Base-by-base conservation (phyloP, 2,888 invertebrate genomes). In the Eurytoma californica region DNA sequence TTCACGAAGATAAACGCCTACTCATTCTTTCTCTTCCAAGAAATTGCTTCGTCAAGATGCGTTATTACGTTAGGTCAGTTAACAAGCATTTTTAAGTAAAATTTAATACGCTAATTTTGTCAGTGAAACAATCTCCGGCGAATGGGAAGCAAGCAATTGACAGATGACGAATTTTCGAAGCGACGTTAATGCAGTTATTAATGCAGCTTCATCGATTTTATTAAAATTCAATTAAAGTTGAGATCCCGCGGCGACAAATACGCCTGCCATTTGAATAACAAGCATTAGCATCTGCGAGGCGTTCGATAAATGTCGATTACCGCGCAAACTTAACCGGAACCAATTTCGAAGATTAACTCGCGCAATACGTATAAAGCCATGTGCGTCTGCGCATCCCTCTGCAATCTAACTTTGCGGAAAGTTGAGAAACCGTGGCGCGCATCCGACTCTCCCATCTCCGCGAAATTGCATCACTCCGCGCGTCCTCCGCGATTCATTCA, bases 321-420 rank as follows among this genome's bases (percentile, higher is more conserved):
- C 14, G 30, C 49, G 66, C 24, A 14, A 57, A 57, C 14, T 60
- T 66, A 74, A 16, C n/a, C 65, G 51, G 12, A 53, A 51, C 39
- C 57, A 49, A 47, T 51, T 24, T 57, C 30, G 9, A 28, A 67
- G 58, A 66, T 58, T 57, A 74, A 49, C 14, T 0, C 4, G 39
- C 39, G 60, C 61, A 51, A 28, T 18, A 60, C n/a, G 18, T 30
- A 39, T 39, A 7, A 39, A 4, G 7, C 20, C 9, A 20, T 16
- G 49, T 3, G n/a, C 63, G n/a, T 13, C 14, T 24, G 24, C n/a
- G 51, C 28, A n/a, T 5, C 14, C 39, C 53, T 20, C 61, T 55
- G 75, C 53, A 68, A 68, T 75, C 61, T 67, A 67, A 67, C 67
- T 57, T 69, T 69, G 61, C 28, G 72, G 61, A 72, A 72, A 60